Evolutionary conservation across 2,888 invertebrate genomes (phyloP), one percentile per base, ranked within the genome.

Genomic region (Erebia palarica): DNA sequence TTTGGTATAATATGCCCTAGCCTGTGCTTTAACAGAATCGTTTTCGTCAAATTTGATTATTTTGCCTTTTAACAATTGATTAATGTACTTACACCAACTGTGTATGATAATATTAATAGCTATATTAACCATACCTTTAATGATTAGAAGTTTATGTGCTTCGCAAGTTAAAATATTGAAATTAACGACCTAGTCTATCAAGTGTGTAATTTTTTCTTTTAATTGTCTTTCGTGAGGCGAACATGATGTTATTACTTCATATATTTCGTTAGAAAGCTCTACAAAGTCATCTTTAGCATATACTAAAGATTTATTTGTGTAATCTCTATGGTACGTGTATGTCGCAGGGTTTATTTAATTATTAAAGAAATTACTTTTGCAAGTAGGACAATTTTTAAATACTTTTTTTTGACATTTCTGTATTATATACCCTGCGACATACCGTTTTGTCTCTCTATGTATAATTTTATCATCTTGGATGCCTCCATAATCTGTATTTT

Each of bases 401-500:
- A 49, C 11, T 49, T 49, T 49, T 49, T 49, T 49, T 49, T 49
- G 49, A 13, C 49, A 49, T 49, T 49, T 49, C 4, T 49, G 49
- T 49, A 49, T 49, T 49, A 49, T 49, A 14, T 49, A 49, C 49
- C 49, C 49, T 49, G 49, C 49, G 11, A 49, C 49, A 49, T 49
- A 49, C 49, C 49, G 49, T 49, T 49, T 49, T 49, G 49, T 49
- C 49, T 49, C 49, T 14, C 11, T 14, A 13, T 49, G 11, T 49
- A 49, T 49, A 49, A 49, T 49, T 49, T 49, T 49, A 49, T 49
- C 49, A 49, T 49, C 14, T 14, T 49, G 49, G 14, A 49, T 49
- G 49, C 51, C 61, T 70, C 75, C 75, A 75, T 71, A 69, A 70
- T 27, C 27, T 27, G 27, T 27, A 27, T 27, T 27, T 27, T 27